Evolutionary conservation across 2,113 vertebrate species (phyloP).

Genomic region (cat (Felis catus)): DNA sequence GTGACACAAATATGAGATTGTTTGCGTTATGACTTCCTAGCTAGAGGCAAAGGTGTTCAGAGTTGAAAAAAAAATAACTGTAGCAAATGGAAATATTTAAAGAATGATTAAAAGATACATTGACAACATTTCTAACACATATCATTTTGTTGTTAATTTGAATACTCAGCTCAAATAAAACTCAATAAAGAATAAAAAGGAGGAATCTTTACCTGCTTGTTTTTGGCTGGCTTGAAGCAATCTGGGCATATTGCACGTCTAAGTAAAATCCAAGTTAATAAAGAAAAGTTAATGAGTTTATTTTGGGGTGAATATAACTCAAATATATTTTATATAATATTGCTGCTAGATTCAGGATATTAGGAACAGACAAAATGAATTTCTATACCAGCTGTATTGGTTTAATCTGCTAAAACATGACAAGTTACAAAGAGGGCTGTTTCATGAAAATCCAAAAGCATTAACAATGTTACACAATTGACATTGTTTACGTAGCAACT

Average conservation of each 20-base stretch:
- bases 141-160: neutral
- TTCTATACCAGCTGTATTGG: neutral
- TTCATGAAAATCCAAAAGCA: conserved; percentile 74
- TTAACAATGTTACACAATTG: conserved; percentile 72
- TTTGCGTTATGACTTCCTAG: neutral
- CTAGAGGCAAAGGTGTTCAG: neutral
- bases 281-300: conserved; percentile 55
- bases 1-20: neutral
- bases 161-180: conserved; percentile 60
- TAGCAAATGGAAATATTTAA: conserved; percentile 37
- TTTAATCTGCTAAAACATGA: conserved; percentile 29
- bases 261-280: conserved; percentile 77
- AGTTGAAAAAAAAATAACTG: neutral
- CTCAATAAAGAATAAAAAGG: conserved; percentile 39
- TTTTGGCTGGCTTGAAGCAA: conserved; percentile 95
- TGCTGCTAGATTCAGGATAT: neutral
- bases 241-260: conserved; percentile 91
- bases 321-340: conserved; percentile 54
- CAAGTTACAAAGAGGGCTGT: conserved; percentile 47
- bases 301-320: neutral
- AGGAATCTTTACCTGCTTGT: conserved; percentile 91
- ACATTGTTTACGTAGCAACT: conserved; percentile 84
- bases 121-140: neutral
- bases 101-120: conserved; percentile 31
- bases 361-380: conserved; percentile 15